Evolutionary conservation across 2,113 vertebrate species (phyloP).

Genomic region (Siphamia tubifer): DNA sequence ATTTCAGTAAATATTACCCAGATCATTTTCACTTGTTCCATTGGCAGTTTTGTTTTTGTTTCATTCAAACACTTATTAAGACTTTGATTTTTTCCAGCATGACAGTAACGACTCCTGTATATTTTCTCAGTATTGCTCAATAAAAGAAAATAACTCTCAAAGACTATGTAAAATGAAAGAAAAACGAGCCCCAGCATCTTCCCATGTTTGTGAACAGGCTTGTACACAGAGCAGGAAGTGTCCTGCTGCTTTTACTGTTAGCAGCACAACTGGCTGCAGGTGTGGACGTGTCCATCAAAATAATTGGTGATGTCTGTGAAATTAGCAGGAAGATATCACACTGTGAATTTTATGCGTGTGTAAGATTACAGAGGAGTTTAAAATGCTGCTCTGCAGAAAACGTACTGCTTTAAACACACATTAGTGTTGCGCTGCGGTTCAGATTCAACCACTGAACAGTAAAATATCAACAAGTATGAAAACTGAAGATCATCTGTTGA

Average conservation of each 20-base stretch:
- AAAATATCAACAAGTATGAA: too few species aligned
- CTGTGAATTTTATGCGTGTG: not conserved
- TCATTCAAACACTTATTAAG: too few species aligned
- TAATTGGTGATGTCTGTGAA: not conserved
- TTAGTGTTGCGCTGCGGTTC: not conserved
- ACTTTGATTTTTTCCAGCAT: too few species aligned
- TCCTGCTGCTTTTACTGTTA: constrained; percentile 1
- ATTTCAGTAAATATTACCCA: too few species aligned
- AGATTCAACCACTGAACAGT: too few species aligned
- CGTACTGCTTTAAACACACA: not conserved
- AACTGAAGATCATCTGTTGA: too few species aligned
- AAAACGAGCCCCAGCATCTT: not conserved
- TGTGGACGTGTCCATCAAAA: constrained; percentile 34
- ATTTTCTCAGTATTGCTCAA: not conserved
- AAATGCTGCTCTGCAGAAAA: not conserved
- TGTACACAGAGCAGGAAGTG: not conserved
- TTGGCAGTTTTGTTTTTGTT: too few species aligned
- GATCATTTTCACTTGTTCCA: too few species aligned
- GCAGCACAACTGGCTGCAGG: constrained; percentile 3
- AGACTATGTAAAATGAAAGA: not conserved
- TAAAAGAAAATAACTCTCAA: not conserved
- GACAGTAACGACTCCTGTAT: not conserved
- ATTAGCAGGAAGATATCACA: constrained; percentile 9
- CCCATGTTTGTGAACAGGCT: constrained; percentile 1
- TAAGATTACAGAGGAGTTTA: not conserved